Evolutionary conservation across 2,113 vertebrate genomes (phyloP), one percentile per base, ranked within the genome.

Genomic region (Diphyllodes magnificus): DNA sequence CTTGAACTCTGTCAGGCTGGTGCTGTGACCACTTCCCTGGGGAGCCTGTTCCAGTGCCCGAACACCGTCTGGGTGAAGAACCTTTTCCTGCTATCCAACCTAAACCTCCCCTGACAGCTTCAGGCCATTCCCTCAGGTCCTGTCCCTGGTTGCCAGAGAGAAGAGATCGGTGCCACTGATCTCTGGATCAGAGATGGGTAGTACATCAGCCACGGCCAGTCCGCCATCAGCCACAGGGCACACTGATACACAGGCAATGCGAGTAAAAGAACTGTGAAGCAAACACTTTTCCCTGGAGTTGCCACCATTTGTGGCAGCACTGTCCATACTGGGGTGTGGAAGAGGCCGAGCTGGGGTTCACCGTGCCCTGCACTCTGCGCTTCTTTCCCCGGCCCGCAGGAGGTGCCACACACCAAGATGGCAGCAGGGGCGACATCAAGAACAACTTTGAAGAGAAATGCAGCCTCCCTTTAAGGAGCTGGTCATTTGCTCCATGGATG

Each of bases 351-450:
- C 12, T 9, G 63, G 47, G 40, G 21, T 23, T 68, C 39, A 9
- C 24, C 3, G 16, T 2, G 9, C 16, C 45, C 23, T 1, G 0
- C 10, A 7, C 31, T 22, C 37, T 51, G 33, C 0, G 2, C 15
- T n/a, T 11, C 53, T 60, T 13, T 53, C n/a, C 69, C 30, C 3
- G 4, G 30, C 57, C 50, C 13, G 3, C 10, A 2, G 63, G 31
- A 27, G 25, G 25, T 24, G 56, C n/a, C 6, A 2, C 66, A 39
- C 71, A 44, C 23, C 69, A 23, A 49, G 77, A 68, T 82, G 93
- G 88, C 80, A 86, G 65, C 37, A 9, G 66, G 25, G 64, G 28
- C 1, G 0, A 16, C 31, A 25, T 21, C 54, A 5, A 40, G 76
- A 90, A 5, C 4, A 6, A 3, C 35, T 77, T 65, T 1, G 42